Base-by-base conservation (phyloP, 2,797 vertebrate species). In the Enteromius viviparus region DNA sequence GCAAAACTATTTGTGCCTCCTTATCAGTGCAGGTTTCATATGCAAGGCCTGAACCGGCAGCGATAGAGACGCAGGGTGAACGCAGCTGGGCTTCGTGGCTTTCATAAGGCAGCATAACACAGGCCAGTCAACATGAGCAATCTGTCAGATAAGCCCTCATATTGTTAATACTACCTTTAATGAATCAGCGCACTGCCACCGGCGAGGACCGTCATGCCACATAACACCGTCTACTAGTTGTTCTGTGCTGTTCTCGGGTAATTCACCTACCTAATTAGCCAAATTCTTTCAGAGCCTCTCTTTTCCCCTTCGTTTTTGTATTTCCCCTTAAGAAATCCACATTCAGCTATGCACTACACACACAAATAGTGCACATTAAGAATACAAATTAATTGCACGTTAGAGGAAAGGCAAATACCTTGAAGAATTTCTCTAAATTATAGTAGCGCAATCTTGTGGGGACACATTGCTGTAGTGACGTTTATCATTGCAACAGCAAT, bases 21-120 rank as follows among this genome's bases (percentile, higher is more conserved):
- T 83, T 83, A 83, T 83, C 81, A 70, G 51, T 49, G 55, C 75
- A 49, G 82, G 76, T 77, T 83, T 78, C 40, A 62, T 40, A 21
- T 12, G 45, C 71, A 17, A 7, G 32, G 45, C 29, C 80, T 82
- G 60, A 51, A 60, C 45, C 29, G 3, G 14, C 40, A 6, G 82
- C 10, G 81, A 70, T 51, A 71, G 37, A 60, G 65, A 34, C 10
- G 15, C 6, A 2, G 49, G 34, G 37, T 58, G 65, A 83, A 77
- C 64, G 21, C 81, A 76, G 75, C 75, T 78, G 81, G 75, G 74
- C 42, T 70, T 49, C 23, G 2, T 14, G 11, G 23, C 74, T 83
- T 83, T 83, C 64, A 77, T 60, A 76, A 70, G 26, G 14, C 29
- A 37, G 2, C 45, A 65, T 21, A 53, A 75, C 75, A 75, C 51